phyloP scores from a whole-genome alignment of 92 coral and sea anemone genomes.

The Porites lobata region DNA sequence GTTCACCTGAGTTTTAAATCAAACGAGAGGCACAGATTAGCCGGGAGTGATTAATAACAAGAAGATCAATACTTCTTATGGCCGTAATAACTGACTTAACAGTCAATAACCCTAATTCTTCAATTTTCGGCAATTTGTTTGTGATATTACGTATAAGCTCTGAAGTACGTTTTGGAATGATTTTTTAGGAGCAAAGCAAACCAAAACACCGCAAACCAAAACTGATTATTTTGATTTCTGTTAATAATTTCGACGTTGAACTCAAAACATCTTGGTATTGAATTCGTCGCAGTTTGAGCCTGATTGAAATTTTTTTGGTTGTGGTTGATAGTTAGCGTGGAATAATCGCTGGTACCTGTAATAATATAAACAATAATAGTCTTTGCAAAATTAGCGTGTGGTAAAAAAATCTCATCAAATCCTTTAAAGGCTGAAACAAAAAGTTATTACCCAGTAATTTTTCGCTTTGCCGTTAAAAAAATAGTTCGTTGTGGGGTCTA shows the following conservation, averaged over 20 bases:
- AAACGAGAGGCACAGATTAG: background rate
- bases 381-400: background rate
- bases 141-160: background rate
- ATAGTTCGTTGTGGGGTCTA: background rate
- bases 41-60: conserved; percentile 21
- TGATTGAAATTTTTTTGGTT: background rate
- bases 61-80: conserved; percentile 13
- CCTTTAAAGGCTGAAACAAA: background rate
- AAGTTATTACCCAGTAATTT: background rate
- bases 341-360: conserved; percentile 28
- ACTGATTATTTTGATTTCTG: no score
- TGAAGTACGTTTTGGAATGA: background rate
- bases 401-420: background rate
- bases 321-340: background rate
- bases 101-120: background rate
- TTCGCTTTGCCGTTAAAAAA: background rate
- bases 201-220: background rate
- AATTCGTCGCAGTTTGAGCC: background rate
- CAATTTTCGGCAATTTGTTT: conserved; percentile 10
- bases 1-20: background rate
- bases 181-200: background rate
- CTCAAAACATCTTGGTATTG: background rate
- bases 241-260: no score
- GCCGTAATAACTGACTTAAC: background rate
- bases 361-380: background rate